Base-by-base conservation (phyloP, 2,888 invertebrate species). In the Lasioglossum marginatum region DNA sequence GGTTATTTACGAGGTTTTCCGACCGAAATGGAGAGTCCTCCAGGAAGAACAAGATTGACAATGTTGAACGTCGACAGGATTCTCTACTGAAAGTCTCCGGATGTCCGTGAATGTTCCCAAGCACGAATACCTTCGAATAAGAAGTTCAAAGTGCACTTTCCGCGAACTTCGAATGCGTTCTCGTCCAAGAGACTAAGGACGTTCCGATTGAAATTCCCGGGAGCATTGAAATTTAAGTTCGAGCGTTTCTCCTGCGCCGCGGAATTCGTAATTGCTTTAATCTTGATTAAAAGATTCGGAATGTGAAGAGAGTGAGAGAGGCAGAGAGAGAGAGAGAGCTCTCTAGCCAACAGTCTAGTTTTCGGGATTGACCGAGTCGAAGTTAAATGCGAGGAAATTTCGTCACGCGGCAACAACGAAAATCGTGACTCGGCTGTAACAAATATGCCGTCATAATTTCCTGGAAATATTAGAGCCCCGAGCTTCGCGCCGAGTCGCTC, bases 391-490 rank as follows among this genome's bases (percentile, higher is more conserved):
- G 70, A 81, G 70, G 70, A 70, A 40, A 68, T 40, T 68, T 68
- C 68, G 37, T 68, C 68, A 34, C 66, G 66, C 34, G 66, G 66
- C 34, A n/a, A 68, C 37, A 34, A 34, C 12, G 68, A n/a, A 68
- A 68, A 68, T 40, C 68, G 68, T n/a, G 68, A 40, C 37, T 23
- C 23, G 12, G 68, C 68, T 37, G 68, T 37, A 68, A 68, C 68
- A 68, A 68, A 68, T 68, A 68, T 4, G 37, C 37, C 68, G 23
- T 40, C 68, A 23, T 68, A 68, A 68, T 68, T 68, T 68, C 89
- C 85, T 10, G 92, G 88, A 92, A 94, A 93, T 94, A 94, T 94
- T 93, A 94, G 93, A 94, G 93, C 93, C 92, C 78, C 86, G 88
- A 45, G 91, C 37, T 19, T 10, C 23, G 37, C 37, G 37, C 37